Evolutionary conservation across 2,888 invertebrate genomes (phyloP).

Genomic region (Brachyopa scutellaris): DNA sequence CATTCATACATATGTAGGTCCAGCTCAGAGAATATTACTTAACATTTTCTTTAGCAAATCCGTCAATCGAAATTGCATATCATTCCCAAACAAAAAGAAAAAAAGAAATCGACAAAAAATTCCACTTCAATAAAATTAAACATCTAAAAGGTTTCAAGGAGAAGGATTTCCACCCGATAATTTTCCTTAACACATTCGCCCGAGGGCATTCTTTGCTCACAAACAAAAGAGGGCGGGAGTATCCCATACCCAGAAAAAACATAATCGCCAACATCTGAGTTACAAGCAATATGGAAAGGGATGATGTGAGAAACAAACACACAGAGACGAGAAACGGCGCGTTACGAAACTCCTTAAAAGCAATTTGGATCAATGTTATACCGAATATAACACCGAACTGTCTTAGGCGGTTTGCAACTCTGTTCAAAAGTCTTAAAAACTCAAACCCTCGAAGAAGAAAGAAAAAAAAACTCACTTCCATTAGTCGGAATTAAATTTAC

Average conservation of each 20-base stretch:
- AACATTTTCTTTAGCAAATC: neutral
- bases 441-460: constrained; percentile 6
- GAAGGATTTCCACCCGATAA: constrained; percentile 13
- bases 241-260: neutral
- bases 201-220: neutral
- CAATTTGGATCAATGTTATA: constrained; percentile 35
- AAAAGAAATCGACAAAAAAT: constrained; percentile 10
- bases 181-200: constrained; percentile 3
- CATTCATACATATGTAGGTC: constrained; percentile 40
- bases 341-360: constrained; percentile 19
- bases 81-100: constrained; percentile 1
- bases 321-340: neutral
- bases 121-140: constrained; percentile 51
- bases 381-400: constrained; percentile 28
- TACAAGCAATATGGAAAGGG: constrained; percentile 18
- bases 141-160: constrained; percentile 23
- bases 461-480: constrained; percentile 47
- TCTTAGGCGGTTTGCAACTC: constrained; percentile 24
- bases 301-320: neutral
- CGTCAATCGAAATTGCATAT: constrained; percentile 39
- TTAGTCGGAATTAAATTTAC: constrained; percentile 69
- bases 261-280: constrained; percentile 27
- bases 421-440: constrained; percentile 13
- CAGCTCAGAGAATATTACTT: constrained; percentile 27
- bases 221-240: neutral